Conservation (phyloP, 1,140 invertebrate genomes). For the Harlomillsia oculata region DNA sequence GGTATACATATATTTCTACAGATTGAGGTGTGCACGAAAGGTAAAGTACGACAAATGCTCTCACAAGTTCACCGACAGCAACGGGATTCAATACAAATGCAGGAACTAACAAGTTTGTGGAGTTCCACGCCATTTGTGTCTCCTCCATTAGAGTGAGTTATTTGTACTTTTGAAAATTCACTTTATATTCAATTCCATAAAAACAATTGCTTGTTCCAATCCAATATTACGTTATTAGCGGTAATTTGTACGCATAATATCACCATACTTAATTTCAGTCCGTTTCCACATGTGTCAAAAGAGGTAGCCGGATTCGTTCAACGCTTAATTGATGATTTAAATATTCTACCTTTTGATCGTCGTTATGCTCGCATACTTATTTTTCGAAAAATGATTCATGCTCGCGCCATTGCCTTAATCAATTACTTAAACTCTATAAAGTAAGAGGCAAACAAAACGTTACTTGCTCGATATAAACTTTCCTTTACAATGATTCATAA, state of each 20-base stretch:
- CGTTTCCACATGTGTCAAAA: conserved; percentile 21
- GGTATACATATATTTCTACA: conserved; percentile 10
- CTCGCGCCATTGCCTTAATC: conserved; percentile 29
- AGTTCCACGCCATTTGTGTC: conserved; percentile 6
- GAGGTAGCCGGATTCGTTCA: conserved; percentile 25
- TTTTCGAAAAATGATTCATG: conserved; percentile 25
- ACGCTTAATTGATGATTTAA: conserved; percentile 27
- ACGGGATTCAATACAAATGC: conserved; percentile 12
- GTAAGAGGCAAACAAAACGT: too few species aligned
- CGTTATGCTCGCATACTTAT: conserved; percentile 25
- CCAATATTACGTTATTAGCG: not conserved
- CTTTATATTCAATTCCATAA: not conserved
- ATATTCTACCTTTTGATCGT: conserved; percentile 13
- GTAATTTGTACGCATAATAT: too few species aligned
- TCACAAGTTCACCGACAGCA: conserved; percentile 10
- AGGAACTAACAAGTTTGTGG: conserved; percentile 29
- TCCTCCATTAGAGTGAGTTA: conserved; percentile 24
- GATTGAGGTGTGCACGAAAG: conserved; percentile 26
- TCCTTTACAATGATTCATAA: too few species aligned
- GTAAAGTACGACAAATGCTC: conserved; percentile 20
- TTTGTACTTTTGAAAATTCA: not conserved
- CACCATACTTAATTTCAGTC: conserved; percentile 12
- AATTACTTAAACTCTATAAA: conserved; percentile 26
- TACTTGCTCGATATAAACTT: too few species aligned
- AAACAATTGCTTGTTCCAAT: not conserved